phyloP scores from a whole-genome alignment of 2,888 invertebrate genomes.

The Mimas tiliae region DNA sequence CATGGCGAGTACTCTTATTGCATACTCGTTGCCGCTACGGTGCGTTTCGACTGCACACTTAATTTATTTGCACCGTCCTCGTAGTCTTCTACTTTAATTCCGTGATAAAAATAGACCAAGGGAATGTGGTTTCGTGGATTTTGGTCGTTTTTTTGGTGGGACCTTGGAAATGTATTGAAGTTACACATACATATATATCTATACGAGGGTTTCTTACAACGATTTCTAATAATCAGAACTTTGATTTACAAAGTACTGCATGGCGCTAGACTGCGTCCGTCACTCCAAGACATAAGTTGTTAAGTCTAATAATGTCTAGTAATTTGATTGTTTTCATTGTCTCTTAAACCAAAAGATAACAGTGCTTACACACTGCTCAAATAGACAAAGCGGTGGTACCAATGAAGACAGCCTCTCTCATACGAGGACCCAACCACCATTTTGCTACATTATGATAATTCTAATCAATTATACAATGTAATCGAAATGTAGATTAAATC shows the following conservation, averaged over 20 bases:
- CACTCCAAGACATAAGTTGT: too few species aligned
- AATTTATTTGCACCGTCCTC: slow-evolving; percentile 40
- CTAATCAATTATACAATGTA: not conserved
- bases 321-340: too few species aligned
- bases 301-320: too few species aligned
- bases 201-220: not conserved
- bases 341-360: too few species aligned
- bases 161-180: not conserved
- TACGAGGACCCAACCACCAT: too few species aligned
- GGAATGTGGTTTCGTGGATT: not conserved
- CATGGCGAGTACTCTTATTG: slow-evolving; percentile 11
- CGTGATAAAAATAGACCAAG: slow-evolving; percentile 2
- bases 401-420: too few species aligned
- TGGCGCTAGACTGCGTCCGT: too few species aligned
- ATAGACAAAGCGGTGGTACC: too few species aligned
- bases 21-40: slow-evolving; percentile 9
- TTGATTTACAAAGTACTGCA: too few species aligned
- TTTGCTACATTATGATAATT: not conserved
- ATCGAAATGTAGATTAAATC: not conserved
- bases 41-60: slow-evolving; percentile 32
- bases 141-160: not conserved
- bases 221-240: too few species aligned
- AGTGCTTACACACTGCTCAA: too few species aligned
- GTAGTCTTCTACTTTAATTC: not conserved
- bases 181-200: not conserved